These are phyloP conservation scores for Cosmia pyralina DNA, from an alignment of 2,888 invertebrate genomes.

Conservation along the genomic window DNA sequence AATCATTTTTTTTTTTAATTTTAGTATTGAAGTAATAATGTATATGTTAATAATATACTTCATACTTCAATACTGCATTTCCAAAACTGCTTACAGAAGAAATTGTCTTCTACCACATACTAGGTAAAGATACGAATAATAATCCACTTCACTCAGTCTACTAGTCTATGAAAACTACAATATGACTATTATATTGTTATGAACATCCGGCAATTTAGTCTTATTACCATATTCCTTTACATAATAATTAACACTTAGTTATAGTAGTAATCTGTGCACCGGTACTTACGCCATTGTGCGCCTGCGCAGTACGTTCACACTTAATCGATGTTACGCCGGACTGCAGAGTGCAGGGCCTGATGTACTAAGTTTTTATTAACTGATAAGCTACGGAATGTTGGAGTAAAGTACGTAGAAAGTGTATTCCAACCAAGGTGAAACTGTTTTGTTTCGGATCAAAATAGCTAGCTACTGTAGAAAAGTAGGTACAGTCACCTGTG, in stretches of 20 bases:
- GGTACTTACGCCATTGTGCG: conserved; percentile 3
- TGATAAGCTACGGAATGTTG: conserved; percentile 56
- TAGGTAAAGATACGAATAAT: not conserved
- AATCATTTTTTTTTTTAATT: too few relatives aligned
- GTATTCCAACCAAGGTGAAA: conserved; percentile 29
- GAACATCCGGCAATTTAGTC: not conserved
- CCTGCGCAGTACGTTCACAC: conserved; percentile 24
- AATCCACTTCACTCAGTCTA: not conserved
- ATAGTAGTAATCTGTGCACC: conserved; percentile 9
- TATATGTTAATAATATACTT: too few relatives aligned
- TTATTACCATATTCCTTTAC: conserved; percentile 5
- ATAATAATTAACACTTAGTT: conserved; percentile 25
- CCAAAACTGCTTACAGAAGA: not conserved
- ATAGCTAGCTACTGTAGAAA: not conserved
- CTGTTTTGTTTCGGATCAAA: not conserved
- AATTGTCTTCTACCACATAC: not conserved
- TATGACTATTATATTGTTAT: not conserved
- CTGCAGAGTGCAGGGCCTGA: conserved; percentile 7
- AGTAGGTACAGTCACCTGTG: not conserved
- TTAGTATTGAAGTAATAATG: too few relatives aligned
- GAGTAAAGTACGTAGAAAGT: conserved; percentile 20
- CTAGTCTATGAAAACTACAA: not conserved
- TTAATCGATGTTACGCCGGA: conserved; percentile 44
- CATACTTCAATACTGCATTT: not conserved
- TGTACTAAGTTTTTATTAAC: conserved; percentile 46